phyloP scores from a whole-genome alignment of 1,140 invertebrate species.

The Dinoponera quadriceps region DNA sequence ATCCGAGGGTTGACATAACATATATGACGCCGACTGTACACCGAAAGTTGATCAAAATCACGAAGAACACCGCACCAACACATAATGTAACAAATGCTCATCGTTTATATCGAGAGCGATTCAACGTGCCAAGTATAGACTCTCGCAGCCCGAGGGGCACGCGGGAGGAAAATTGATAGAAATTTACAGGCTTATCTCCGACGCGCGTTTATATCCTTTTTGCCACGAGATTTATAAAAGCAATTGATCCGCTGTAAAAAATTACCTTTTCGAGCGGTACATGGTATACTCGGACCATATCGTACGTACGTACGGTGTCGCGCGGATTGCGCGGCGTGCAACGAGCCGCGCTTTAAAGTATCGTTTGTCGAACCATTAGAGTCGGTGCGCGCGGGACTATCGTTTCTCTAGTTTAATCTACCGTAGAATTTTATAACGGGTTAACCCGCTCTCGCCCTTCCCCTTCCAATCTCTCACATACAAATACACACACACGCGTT shows the following conservation, averaged over 20 bases:
- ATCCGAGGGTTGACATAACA: no score
- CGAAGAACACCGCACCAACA: no score
- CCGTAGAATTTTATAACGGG: conserved; percentile 68
- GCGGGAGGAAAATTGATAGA: conserved; percentile 31
- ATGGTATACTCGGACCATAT: background rate
- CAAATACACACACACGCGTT: no score
- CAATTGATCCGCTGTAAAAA: conserved; percentile 35
- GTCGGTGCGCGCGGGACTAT: conserved; percentile 50
- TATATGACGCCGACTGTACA: background rate
- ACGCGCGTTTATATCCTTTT: conserved; percentile 43
- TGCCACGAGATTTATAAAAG: conserved; percentile 32
- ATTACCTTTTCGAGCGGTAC: background rate
- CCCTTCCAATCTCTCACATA: background rate
- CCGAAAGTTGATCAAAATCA: conserved; percentile 7
- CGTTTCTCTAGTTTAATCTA: conserved; percentile 71
- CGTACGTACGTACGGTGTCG: conserved; percentile 34
- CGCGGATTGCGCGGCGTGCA: conserved; percentile 56
- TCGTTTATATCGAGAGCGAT: conserved; percentile 1
- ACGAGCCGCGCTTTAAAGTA: conserved; percentile 64
- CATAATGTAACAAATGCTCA: conserved; percentile 18
- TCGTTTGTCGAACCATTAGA: conserved; percentile 73
- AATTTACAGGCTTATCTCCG: conserved; percentile 20
- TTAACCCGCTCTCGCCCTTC: conserved; percentile 20
- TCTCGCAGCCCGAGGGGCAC: background rate
- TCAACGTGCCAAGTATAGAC: conserved; percentile 5